Percentiles rank a stretch among this genome's conserved stretches.
phyloP scores from a whole-genome alignment of 2,113 vertebrate genomes.

The Labrus mixtus region DNA sequence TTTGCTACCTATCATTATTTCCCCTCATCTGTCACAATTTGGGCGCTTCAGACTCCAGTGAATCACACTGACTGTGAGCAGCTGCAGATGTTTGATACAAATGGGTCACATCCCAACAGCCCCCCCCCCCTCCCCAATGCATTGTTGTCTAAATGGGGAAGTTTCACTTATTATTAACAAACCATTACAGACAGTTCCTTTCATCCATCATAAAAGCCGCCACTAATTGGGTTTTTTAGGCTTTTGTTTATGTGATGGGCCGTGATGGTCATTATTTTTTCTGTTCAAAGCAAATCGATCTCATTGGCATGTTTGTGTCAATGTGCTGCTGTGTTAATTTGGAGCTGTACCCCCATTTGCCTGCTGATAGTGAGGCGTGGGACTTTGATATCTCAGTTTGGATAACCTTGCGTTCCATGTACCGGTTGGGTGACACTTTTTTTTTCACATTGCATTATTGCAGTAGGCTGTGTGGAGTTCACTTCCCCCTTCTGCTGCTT shows the following conservation, averaged over 20 bases:
- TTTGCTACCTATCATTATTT: conserved; percentile 57
- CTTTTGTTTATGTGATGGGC: conserved; percentile 64
- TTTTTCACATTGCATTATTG: no score
- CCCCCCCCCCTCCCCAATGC: conserved; percentile 61
- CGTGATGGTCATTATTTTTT: conserved; percentile 51
- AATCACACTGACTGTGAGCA: conserved; percentile 57
- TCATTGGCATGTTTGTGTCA: conserved; percentile 64
- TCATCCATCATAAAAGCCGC: conserved; percentile 72
- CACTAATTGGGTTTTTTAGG: conserved; percentile 68
- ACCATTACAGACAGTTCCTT: conserved; percentile 73
- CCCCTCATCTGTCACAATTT: conserved; percentile 58
- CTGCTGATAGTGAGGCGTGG: neutral
- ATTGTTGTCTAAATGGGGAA: conserved; percentile 64
- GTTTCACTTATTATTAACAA: conserved; percentile 75
- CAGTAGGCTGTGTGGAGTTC: neutral
- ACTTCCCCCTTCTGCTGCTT: conserved; percentile 2
- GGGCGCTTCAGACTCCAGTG: conserved; percentile 28
- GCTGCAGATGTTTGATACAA: conserved; percentile 78
- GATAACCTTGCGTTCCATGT: conserved; percentile 23
- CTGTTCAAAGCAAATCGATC: conserved; percentile 67
- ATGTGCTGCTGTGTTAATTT: conserved; percentile 37
- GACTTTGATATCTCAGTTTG: conserved; percentile 35
- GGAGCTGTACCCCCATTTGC: conserved; percentile 14
- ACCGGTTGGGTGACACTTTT: conserved; percentile 24
- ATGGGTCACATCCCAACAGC: conserved; percentile 74